A percentile compares a stretch with the other conserved stretches of the same genome.
phyloP scores from a whole-genome alignment of 1,140 invertebrate genomes.

The Drosophila aff. region DNA sequence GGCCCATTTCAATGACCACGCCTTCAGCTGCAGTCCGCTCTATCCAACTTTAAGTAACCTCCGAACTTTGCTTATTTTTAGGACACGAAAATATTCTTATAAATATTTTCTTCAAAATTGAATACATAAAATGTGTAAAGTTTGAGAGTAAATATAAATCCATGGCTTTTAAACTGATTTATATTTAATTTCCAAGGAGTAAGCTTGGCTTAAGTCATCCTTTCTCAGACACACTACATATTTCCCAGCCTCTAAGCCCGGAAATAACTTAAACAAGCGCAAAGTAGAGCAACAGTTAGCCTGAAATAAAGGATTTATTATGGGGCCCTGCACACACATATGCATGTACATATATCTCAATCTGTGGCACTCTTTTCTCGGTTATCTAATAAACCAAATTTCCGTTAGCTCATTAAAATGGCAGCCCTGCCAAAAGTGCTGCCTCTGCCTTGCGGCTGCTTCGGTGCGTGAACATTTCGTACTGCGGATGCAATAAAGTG shows the following conservation, averaged over 20 bases:
- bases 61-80: background rate
- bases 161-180: background rate
- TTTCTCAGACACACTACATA: background rate
- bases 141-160: background rate
- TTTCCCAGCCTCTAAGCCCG: background rate
- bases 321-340: background rate
- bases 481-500: slow-evolving; percentile 81
- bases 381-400: slow-evolving; percentile 67
- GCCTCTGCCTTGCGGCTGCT: slow-evolving; percentile 19
- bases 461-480: slow-evolving; percentile 65
- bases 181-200: background rate
- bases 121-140: too few relatives aligned
- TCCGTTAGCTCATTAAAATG: slow-evolving; percentile 76
- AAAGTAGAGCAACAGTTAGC: background rate
- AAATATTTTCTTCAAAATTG: background rate
- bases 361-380: slow-evolving; percentile 8
- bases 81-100: too few relatives aligned
- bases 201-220: background rate
- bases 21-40: background rate
- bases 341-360: slow-evolving; percentile 12
- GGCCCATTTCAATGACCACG: slow-evolving; percentile 14
- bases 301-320: background rate
- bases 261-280: background rate
- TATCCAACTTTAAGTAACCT: background rate
- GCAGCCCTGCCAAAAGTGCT: slow-evolving; percentile 41